Conservation (phyloP, 1,140 invertebrate species). For the Euwallacea fornicatus region DNA sequence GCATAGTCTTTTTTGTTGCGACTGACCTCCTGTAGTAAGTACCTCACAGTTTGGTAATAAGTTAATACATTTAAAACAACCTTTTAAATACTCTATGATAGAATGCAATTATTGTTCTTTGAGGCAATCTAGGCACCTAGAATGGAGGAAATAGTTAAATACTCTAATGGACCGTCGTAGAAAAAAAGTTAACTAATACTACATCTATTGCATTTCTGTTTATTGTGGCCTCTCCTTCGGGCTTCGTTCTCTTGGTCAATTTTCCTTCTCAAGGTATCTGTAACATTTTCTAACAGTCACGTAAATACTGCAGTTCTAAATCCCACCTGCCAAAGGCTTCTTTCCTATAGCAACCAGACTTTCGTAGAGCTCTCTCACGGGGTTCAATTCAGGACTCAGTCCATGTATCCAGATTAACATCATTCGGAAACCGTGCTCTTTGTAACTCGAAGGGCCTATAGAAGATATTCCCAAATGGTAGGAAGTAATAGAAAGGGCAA, state of each 20-base stretch:
- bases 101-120: too few species aligned
- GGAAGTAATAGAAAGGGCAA: background rate
- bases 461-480: constrained; percentile 30
- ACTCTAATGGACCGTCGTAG: too few species aligned
- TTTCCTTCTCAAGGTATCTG: constrained; percentile 56
- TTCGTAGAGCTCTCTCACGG: constrained; percentile 67
- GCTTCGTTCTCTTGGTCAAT: constrained; percentile 55
- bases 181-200: constrained; percentile 49
- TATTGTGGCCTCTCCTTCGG: constrained; percentile 50
- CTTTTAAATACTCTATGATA: too few species aligned
- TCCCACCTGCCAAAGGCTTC: constrained; percentile 59
- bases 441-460: constrained; percentile 70
- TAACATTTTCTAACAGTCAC: constrained; percentile 33
- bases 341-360: constrained; percentile 65
- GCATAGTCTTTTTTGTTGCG: too few species aligned
- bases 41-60: too few species aligned
- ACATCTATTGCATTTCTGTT: constrained; percentile 52
- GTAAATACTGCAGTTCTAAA: background rate
- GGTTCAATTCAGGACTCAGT: constrained; percentile 62
- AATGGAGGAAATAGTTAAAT: too few species aligned
- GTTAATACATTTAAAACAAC: too few species aligned
- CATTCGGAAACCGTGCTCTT: constrained; percentile 73
- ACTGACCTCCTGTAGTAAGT: too few species aligned
- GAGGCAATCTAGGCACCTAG: too few species aligned
- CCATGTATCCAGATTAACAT: constrained; percentile 72